phyloP scores from a whole-genome alignment of 2,888 invertebrate genomes.

The Cryptus armator region DNA sequence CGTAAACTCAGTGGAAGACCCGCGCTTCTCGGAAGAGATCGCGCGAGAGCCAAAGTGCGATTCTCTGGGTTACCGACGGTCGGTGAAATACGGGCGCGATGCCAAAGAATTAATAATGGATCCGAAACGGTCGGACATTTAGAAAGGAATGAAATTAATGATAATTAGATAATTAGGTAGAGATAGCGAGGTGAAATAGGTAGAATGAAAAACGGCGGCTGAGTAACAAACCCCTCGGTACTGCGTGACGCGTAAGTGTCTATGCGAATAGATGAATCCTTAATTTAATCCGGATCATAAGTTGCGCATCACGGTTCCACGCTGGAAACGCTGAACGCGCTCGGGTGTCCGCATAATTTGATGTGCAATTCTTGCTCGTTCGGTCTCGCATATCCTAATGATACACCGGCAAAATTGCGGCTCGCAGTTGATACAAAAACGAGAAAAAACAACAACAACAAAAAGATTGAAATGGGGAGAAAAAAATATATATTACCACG shows the following conservation, averaged over 20 bases:
- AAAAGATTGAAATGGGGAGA: not conserved
- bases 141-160: too few relatives aligned
- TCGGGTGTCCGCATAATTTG: constrained; percentile 47
- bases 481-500: constrained; percentile 4
- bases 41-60: too few relatives aligned
- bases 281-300: constrained; percentile 71
- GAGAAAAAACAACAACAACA: too few relatives aligned
- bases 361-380: constrained; percentile 1
- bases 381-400: constrained; percentile 4
- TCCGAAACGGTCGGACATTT: too few relatives aligned
- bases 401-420: constrained; percentile 42
- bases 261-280: constrained; percentile 72
- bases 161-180: too few relatives aligned
- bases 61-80: too few relatives aligned
- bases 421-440: not conserved
- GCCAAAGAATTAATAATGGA: too few relatives aligned
- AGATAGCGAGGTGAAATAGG: too few relatives aligned
- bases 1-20: too few relatives aligned
- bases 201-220: constrained; percentile 47
- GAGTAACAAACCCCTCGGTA: constrained; percentile 66
- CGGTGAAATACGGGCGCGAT: too few relatives aligned
- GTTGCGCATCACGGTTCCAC: constrained; percentile 27
- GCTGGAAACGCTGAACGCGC: constrained; percentile 12
- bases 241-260: constrained; percentile 69
- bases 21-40: too few relatives aligned